These are phyloP conservation scores for Auanema freiburgensis DNA, from an alignment of 2,888 invertebrate genomes.

Conservation along the genomic window DNA sequence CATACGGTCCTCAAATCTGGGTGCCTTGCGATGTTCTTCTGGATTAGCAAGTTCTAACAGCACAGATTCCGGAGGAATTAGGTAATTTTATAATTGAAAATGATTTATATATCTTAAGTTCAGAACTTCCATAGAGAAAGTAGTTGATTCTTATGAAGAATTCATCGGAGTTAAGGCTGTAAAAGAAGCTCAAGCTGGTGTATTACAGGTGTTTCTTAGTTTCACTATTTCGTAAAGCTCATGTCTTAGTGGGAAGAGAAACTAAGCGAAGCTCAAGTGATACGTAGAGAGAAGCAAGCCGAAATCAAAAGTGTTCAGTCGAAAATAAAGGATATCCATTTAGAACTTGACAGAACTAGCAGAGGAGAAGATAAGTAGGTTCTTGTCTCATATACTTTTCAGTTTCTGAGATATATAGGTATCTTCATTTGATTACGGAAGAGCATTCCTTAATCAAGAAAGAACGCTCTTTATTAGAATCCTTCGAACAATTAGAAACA, in stretches of 20 bases:
- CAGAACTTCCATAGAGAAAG: conserved; percentile 27
- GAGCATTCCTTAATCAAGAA: conserved; percentile 71
- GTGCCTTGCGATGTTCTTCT: no score
- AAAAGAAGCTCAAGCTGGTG: conserved; percentile 76
- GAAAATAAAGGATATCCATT: conserved; percentile 75
- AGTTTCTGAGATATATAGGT: no score
- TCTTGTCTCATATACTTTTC: conserved; percentile 3
- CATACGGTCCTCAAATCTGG: no score
- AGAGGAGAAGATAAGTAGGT: conserved; percentile 75
- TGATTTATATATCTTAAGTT: neutral
- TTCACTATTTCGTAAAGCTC: conserved; percentile 10
- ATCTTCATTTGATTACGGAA: conserved; percentile 76
- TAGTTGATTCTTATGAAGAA: conserved; percentile 53
- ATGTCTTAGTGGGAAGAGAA: conserved; percentile 70
- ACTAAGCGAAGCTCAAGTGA: conserved; percentile 74
- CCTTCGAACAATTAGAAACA: conserved; percentile 75
- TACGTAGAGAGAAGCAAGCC: conserved; percentile 72
- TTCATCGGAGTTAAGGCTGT: conserved; percentile 78
- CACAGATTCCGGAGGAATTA: no score
- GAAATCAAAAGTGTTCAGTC: conserved; percentile 73
- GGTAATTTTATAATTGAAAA: no score
- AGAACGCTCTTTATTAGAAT: conserved; percentile 69
- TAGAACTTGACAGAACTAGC: conserved; percentile 77
- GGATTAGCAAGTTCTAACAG: no score
- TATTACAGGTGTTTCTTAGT: conserved; percentile 67